Conservation (phyloP, 2,888 invertebrate genomes). For the Brachypterus glaber region DNA sequence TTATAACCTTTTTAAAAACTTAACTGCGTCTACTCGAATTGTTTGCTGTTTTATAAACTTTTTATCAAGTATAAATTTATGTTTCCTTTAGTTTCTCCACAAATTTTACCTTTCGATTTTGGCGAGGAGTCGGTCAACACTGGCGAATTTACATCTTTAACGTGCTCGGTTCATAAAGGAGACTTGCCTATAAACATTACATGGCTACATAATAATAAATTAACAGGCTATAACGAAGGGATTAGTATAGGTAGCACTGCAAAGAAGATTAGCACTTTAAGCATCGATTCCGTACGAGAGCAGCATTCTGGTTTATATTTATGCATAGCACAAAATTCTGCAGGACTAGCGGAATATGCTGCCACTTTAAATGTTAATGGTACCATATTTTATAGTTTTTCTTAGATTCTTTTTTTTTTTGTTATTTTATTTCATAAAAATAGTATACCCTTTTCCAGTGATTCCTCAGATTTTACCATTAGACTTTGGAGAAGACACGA, state of each 20-base stretch:
- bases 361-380: conserved; percentile 64
- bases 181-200: conserved; percentile 59
- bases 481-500: conserved; percentile 45
- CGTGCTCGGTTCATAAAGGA: conserved; percentile 58
- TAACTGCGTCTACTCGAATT: too few relatives aligned
- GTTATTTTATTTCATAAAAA: background rate
- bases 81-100: conserved; percentile 46
- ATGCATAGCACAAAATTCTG: conserved; percentile 62
- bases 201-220: conserved; percentile 61
- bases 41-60: conserved; percentile 5
- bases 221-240: conserved; percentile 26
- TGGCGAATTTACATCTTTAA: conserved; percentile 56
- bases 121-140: conserved; percentile 54
- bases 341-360: conserved; percentile 57
- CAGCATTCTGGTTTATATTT: conserved; percentile 67
- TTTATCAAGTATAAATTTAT: too few relatives aligned
- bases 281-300: conserved; percentile 59
- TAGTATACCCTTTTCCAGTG: conserved; percentile 23
- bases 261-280: conserved; percentile 52
- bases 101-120: conserved; percentile 58
- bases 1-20: too few relatives aligned
- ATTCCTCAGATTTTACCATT: conserved; percentile 33
- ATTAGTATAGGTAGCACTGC: conserved; percentile 34
- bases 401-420: conserved; percentile 3
- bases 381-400: conserved; percentile 32